Evolutionary conservation across 2,888 invertebrate genomes (phyloP), one percentile per base, ranked within the genome.

Genomic region (Drepanosiphum platanoidis): DNA sequence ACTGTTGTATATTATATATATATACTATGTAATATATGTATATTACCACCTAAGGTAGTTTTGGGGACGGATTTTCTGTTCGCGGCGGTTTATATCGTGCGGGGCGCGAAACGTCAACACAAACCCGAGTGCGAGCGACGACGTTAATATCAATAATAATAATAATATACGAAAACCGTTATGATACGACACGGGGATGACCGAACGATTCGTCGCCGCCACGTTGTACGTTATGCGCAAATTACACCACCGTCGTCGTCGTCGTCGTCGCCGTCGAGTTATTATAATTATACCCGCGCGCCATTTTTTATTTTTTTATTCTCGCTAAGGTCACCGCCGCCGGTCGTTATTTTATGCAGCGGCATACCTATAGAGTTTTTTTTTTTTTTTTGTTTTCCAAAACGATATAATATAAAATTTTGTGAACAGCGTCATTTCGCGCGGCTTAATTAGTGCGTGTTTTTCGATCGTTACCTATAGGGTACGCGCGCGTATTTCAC

Each of bases 381-480:
- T n/a, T n/a, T n/a, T n/a, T n/a, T n/a, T n/a, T n/a, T n/a, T n/a
- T n/a, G n/a, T n/a, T n/a, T n/a, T n/a, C n/a, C n/a, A n/a, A n/a
- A 0, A n/a, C 61, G 15, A 11, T 32, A 46, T 22, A 13, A 5
- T 39, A 46, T 42, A 34, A 32, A 13, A 42, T 34, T 18, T 13
- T 32, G 30, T 30, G 36, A 3, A 64, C 79, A 9, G 22, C 78
- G 52, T 68, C 52, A 15, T 79, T 79, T 52, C 34, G 36, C 81
- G 71, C 58, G 58, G 71, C 58, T 81, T 71, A 81, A 81, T 81
- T 71, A 81, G 81, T 81, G 81, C 81, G 71, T 81, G 81, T 61
- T 58, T 58, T 39, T 70, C 81, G 58, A 81, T 71, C 81, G 81
- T 81, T 81, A 15, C 46, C 42, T 13, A 58, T 36, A 70, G 46